Evolutionary conservation across 2,888 invertebrate genomes (phyloP).

Genomic region (Rhorus exstirpatorius): DNA sequence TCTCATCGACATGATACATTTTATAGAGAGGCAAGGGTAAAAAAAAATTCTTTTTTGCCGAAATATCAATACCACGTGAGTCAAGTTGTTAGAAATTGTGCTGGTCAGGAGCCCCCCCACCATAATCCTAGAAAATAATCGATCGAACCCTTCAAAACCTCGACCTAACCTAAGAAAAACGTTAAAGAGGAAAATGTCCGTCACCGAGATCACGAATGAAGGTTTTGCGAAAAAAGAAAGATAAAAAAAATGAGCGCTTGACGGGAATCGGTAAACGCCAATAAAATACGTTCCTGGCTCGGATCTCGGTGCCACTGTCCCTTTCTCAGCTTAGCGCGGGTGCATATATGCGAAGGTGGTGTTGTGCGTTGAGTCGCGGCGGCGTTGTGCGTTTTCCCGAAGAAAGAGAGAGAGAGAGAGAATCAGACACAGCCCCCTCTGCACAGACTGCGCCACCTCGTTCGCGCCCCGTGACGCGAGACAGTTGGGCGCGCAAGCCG

Average conservation of each 20-base stretch:
- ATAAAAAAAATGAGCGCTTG: not conserved
- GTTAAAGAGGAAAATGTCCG: not conserved
- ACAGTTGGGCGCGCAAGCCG: slow-evolving; percentile 66
- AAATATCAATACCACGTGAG: slow-evolving; percentile 17
- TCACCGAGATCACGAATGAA: not conserved
- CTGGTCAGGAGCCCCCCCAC: slow-evolving; percentile 41
- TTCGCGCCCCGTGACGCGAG: slow-evolving; percentile 64
- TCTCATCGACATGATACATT: not conserved
- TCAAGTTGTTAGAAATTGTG: slow-evolving; percentile 38
- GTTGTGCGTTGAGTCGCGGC: slow-evolving; percentile 23
- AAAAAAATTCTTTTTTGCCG: not conserved
- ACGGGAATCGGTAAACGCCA: slow-evolving; percentile 32
- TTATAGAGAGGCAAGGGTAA: not conserved
- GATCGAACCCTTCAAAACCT: not conserved
- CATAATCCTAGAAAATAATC: not conserved
- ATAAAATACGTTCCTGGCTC: slow-evolving; percentile 59
- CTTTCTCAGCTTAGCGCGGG: slow-evolving; percentile 55
- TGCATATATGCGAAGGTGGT: slow-evolving; percentile 43
- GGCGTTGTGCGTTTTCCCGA: slow-evolving; percentile 38
- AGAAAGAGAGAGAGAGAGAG: slow-evolving; percentile 46
- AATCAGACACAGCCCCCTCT: slow-evolving; percentile 28
- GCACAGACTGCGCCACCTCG: slow-evolving; percentile 56
- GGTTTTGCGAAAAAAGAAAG: slow-evolving; percentile 2
- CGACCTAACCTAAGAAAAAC: not conserved
- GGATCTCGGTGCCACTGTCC: slow-evolving; percentile 52